Evolutionary conservation across 53 echinoderm and acorn worm genomes (phyloP), one percentile per base, ranked within the genome.

Genomic region (Patiria pectinifera): DNA sequence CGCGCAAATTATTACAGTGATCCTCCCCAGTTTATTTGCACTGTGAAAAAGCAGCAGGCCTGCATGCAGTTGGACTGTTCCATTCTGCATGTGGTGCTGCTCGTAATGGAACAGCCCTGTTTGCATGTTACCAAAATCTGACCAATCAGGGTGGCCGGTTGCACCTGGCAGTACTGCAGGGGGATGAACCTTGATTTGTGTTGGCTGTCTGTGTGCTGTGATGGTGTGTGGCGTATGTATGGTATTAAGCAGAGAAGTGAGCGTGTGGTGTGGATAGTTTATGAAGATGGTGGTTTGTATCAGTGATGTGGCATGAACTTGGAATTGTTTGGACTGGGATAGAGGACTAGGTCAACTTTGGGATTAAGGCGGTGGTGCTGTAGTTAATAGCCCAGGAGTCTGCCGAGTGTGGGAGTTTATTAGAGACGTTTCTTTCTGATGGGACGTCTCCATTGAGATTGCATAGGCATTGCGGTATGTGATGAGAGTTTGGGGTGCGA

Each of bases 301-400:
- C 75, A 76, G 76, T 48, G 87, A 60, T 76, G 76, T 59, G 2
- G 87, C 62, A 16, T 87, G 87, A 87, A 87, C 87, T 87, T 87
- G 87, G 87, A 53, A 78, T 87, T 77, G 87, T 87, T 78, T 87
- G 87, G 75, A 78, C 46, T 12, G 74, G 87, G 87, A 87, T 87
- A 87, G 53, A 60, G 87, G 87, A 76, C 59, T 76, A 24, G 76
- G 87, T 87, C 87, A 78, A 87, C 87, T 87, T 59, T 48, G 78
- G 87, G 87, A 87, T 87, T 87, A 87, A 78, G 61, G 44, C 79
- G 2, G 53, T 78, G 79, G 22, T 5, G 53, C 79, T 78, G 45
- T 78, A 11, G 16, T 78, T 78, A 16, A 47, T n/a, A 78, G 24
- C 24, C 76, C 76, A 9, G 83, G 45, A 85, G 75, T 72, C 86